phyloP scores from a whole-genome alignment of 1,140 invertebrate genomes.

The Coptotermes formosanus region DNA sequence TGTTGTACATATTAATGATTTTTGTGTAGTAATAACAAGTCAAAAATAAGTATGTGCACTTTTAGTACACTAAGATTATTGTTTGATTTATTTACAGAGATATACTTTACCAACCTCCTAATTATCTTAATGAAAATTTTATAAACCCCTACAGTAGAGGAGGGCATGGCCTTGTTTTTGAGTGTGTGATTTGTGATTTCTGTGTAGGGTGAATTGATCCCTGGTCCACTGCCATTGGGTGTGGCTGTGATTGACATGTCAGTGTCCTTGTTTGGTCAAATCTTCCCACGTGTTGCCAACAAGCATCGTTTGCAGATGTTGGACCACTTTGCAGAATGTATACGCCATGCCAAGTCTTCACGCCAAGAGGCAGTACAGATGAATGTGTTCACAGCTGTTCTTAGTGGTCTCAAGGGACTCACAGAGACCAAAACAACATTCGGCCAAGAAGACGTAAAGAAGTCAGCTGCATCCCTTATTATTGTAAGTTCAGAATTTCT shows the following conservation, averaged over 20 bases:
- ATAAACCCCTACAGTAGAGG: too few species aligned
- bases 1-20: too few species aligned
- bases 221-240: slow-evolving; percentile 90
- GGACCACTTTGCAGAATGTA: slow-evolving; percentile 94
- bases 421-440: slow-evolving; percentile 84
- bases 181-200: slow-evolving; percentile 30
- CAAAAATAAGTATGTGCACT: too few species aligned
- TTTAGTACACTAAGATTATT: too few species aligned
- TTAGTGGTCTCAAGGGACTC: slow-evolving; percentile 85
- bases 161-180: too few species aligned
- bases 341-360: slow-evolving; percentile 86
- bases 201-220: slow-evolving; percentile 59
- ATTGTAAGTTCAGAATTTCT: slow-evolving; percentile 51
- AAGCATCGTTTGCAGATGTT: slow-evolving; percentile 96
- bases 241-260: slow-evolving; percentile 96
- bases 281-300: slow-evolving; percentile 91
- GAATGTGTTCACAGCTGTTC: slow-evolving; percentile 92
- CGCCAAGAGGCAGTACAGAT: slow-evolving; percentile 94
- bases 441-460: slow-evolving; percentile 87
- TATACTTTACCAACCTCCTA: too few species aligned
- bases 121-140: too few species aligned
- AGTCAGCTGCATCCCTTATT: slow-evolving; percentile 78
- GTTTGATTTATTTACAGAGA: too few species aligned
- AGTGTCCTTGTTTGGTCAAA: slow-evolving; percentile 87
- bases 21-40: too few species aligned